Evolutionary conservation across 1,140 invertebrate genomes (phyloP), one percentile per base, ranked within the genome.

Genomic region (Tetramorium alpestre): DNA sequence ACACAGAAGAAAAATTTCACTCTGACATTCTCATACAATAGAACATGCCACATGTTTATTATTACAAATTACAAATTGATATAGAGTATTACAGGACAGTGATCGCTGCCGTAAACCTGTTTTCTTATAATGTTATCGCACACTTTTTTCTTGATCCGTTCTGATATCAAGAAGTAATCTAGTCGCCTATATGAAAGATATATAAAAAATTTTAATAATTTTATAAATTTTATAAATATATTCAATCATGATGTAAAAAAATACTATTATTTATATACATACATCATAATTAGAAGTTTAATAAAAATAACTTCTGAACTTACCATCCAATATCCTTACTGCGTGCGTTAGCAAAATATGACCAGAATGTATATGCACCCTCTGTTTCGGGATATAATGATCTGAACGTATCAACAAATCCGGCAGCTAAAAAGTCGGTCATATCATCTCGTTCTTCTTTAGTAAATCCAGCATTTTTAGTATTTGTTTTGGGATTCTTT

Each of bases 401-500:
- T 58, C 99, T 96, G 93, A 97, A 99, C 0, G 98, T 97, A 95
- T 99, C 99, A 3, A 99, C 95, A 95, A 98, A 99, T 1, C 97
- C 97, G 41, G 97, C 95, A 1, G 95, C 94, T 11, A 99, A 94
- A 22, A 99, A 96, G 22, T 98, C 97, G 0, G 97, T 97, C 97
- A 99, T 99, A 28, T 97, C 98, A 56, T 98, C 97, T 76, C 99
- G 96, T 95, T 99, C 99, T 94, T 99, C 98, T 91, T 97, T 96
- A 0, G 99, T 99, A 93, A 99, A 99, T 16, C 99, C 99, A 64
- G 99, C 98, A 94, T 97, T 98, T 94, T 97, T 98, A 72, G 96
- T 98, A 94, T 99, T 99, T 0, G 97, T 97, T 94, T 99, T 99
- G 3, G 99, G 99, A 96, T 99, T 99, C 16, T 97, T 97, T 86